A percentile compares a stretch with the other conserved stretches of the same genome.
Evolutionary conservation across 1,140 invertebrate genomes (phyloP).

Genomic region (Drosophila subobscura): DNA sequence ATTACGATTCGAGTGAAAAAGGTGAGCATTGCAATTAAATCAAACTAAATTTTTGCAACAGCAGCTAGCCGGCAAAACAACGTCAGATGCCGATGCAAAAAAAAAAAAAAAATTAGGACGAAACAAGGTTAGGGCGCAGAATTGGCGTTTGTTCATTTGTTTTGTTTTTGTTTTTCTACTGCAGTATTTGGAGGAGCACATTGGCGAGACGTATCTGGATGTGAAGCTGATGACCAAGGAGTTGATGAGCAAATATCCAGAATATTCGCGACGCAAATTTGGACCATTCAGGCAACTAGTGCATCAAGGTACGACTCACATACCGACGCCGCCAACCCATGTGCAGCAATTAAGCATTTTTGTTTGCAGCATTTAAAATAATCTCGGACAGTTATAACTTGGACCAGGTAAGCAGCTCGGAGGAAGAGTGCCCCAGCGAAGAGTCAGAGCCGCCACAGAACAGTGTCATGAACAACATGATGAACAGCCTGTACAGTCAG

Average conservation of each 20-base stretch:
- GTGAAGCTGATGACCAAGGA: slow-evolving; percentile 89
- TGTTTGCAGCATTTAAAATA: slow-evolving; percentile 84
- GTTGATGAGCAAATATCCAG: slow-evolving; percentile 88
- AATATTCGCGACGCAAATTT: slow-evolving; percentile 88
- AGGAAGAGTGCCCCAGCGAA: slow-evolving; percentile 40
- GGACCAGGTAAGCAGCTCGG: slow-evolving; percentile 79
- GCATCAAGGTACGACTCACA: slow-evolving; percentile 84
- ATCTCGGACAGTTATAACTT: slow-evolving; percentile 86
- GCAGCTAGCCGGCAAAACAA: slow-evolving; percentile 16
- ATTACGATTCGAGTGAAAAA: slow-evolving; percentile 80
- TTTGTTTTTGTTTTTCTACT: slow-evolving; percentile 6
- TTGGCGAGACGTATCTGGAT: slow-evolving; percentile 89
- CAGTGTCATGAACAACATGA: slow-evolving; percentile 86
- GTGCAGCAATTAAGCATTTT: neutral
- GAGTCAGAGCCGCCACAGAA: slow-evolving; percentile 76
- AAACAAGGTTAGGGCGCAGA: slow-evolving; percentile 70
- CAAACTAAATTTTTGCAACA: too few relatives aligned
- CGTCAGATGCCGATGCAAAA: neutral
- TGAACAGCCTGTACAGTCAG: slow-evolving; percentile 70
- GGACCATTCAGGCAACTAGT: slow-evolving; percentile 88
- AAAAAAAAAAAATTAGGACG: slow-evolving; percentile 13
- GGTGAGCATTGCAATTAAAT: slow-evolving; percentile 39
- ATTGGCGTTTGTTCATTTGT: slow-evolving; percentile 24
- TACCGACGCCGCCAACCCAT: neutral
- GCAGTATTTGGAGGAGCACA: slow-evolving; percentile 89